These are phyloP conservation scores for Coelopa pilipes DNA, from an alignment of 2,888 invertebrate species.

Conservation along the genomic window DNA sequence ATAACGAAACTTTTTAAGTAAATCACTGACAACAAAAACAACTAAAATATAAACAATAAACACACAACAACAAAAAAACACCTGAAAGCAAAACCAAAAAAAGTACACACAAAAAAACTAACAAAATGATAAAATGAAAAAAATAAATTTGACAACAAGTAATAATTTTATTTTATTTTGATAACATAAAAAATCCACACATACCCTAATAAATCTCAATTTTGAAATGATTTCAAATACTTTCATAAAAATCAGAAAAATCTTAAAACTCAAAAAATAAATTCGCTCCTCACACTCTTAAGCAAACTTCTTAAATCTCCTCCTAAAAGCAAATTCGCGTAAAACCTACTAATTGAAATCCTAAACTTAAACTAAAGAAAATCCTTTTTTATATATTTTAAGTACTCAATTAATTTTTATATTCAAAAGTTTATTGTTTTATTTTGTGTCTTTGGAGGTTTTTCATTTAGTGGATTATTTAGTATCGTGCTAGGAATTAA, in stretches of 20 bases:
- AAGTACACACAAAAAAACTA: constrained; percentile 50
- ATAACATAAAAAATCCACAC: constrained; percentile 32
- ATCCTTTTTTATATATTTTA: constrained; percentile 7
- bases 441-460: background rate
- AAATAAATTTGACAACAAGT: constrained; percentile 38
- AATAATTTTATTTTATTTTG: constrained; percentile 42
- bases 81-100: constrained; percentile 47
- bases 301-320: constrained; percentile 35
- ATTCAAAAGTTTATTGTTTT: background rate
- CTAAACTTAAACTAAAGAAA: background rate
- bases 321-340: too few species aligned
- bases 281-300: constrained; percentile 35
- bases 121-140: constrained; percentile 44
- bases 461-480: too few species aligned
- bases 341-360: background rate
- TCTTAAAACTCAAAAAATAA: constrained; percentile 40
- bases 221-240: constrained; percentile 21
- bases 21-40: constrained; percentile 51
- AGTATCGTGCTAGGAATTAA: too few species aligned
- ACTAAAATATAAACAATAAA: constrained; percentile 44
- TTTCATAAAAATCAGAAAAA: constrained; percentile 38
- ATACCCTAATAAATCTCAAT: constrained; percentile 42
- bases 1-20: constrained; percentile 68
- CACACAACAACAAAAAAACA: constrained; percentile 48
- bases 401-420: background rate